Percentiles rank a stretch among this genome's conserved stretches.
Evolutionary conservation across 2,797 vertebrate species (phyloP).

Genomic region (Rhinatrema bivittatum): DNA sequence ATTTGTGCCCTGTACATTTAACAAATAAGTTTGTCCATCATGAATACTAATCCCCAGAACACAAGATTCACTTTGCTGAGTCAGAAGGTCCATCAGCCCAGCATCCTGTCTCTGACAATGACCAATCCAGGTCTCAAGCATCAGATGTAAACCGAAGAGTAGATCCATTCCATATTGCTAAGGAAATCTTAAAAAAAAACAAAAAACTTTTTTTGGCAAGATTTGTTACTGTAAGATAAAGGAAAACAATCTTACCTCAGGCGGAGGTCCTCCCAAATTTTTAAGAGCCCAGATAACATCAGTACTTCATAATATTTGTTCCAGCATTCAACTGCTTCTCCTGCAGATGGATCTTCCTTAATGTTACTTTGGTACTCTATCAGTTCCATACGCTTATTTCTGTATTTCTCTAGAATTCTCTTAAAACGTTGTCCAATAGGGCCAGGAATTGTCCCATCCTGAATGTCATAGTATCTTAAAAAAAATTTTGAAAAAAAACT

Average conservation of each 20-base stretch:
- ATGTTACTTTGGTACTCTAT: constrained; percentile 47
- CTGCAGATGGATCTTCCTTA: constrained; percentile 39
- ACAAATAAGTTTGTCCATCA: no score
- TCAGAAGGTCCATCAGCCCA: no score
- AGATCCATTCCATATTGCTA: no score
- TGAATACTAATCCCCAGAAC: no score
- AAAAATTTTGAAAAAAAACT: background rate
- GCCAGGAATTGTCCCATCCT: constrained; percentile 42
- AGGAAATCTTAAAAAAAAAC: no score
- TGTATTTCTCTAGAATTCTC: constrained; percentile 44
- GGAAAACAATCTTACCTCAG: constrained; percentile 31
- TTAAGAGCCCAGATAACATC: constrained; percentile 45
- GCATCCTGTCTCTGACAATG: no score
- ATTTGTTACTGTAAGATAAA: no score
- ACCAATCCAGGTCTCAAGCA: background rate
- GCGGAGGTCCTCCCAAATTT: constrained; percentile 44
- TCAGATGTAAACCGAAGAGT: no score
- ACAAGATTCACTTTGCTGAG: no score
- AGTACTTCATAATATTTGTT: constrained; percentile 52
- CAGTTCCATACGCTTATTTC: constrained; percentile 38
- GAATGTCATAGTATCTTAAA: constrained; percentile 50
- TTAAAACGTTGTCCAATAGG: constrained; percentile 39
- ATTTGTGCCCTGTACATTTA: no score
- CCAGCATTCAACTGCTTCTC: constrained; percentile 49
- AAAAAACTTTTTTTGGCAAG: no score